Percentiles rank a stretch among this genome's conserved stretches.
Conservation (phyloP, 1,140 invertebrate species). For the Panagrolaimus sp. region DNA sequence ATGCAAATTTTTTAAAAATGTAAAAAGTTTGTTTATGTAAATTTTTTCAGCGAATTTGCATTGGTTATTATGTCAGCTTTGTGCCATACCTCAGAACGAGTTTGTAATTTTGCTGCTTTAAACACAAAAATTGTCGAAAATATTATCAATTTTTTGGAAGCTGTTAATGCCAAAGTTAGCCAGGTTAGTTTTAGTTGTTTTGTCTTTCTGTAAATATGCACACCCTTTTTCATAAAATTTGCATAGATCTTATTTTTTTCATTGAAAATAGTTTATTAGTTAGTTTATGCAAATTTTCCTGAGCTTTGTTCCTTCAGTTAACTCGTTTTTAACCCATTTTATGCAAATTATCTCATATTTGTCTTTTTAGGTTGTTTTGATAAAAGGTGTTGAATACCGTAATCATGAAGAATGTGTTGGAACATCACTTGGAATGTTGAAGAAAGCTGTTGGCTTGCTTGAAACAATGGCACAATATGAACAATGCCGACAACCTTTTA, state of each 20-base stretch:
- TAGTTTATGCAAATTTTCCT: too few species aligned
- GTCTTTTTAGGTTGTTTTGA: conserved; percentile 75
- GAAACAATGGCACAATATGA: conserved; percentile 36
- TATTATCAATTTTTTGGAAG: conserved; percentile 90
- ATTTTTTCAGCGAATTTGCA: conserved; percentile 81
- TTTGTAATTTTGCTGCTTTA: conserved; percentile 75
- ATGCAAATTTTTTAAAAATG: conserved; percentile 61
- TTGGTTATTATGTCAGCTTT: conserved; percentile 82
- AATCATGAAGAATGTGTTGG: conserved; percentile 96
- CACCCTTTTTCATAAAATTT: too few species aligned
- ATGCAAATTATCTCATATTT: background rate
- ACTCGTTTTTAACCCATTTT: too few species aligned
- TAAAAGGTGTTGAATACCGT: conserved; percentile 82
- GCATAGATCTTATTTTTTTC: too few species aligned
- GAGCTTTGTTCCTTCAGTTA: too few species aligned
- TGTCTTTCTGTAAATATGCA: background rate
- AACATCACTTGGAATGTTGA: conserved; percentile 92
- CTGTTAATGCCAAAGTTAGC: conserved; percentile 61
- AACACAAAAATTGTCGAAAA: conserved; percentile 80
- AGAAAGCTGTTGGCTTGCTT: conserved; percentile 72
- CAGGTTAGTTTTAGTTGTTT: conserved; percentile 29
- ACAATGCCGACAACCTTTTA: conserved; percentile 33
- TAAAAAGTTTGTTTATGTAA: conserved; percentile 2
- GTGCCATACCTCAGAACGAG: conserved; percentile 80
- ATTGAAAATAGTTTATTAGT: too few species aligned